Conservation (phyloP, 92 coral and sea anemone species). For the Pocillopora meandrina region DNA sequence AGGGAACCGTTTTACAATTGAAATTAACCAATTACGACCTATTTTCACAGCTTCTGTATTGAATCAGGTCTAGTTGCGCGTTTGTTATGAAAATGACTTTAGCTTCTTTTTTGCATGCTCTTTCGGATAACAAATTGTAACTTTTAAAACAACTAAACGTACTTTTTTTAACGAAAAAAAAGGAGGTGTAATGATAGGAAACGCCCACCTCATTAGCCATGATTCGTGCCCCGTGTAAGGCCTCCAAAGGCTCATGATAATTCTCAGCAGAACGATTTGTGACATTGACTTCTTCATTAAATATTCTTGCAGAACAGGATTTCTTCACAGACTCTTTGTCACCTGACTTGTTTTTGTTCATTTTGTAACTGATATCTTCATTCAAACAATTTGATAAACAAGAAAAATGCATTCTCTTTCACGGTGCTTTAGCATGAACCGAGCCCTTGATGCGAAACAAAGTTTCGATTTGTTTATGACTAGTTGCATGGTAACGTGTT, state of each 20-base stretch:
- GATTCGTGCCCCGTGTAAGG: background rate
- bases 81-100: too few relatives aligned
- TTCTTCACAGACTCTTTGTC: background rate
- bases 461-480: background rate
- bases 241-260: background rate
- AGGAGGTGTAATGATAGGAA: background rate
- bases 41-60: too few relatives aligned
- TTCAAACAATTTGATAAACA: background rate
- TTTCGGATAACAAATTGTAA: too few relatives aligned
- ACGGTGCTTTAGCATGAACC: background rate
- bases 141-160: too few relatives aligned
- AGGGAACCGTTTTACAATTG: too few relatives aligned
- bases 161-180: background rate
- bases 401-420: background rate
- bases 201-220: background rate
- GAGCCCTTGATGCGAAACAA: background rate
- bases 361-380: background rate
- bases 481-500: background rate
- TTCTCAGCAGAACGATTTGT: background rate
- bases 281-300: background rate
- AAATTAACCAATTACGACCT: too few relatives aligned
- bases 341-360: background rate
- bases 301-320: background rate
- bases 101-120: too few relatives aligned
- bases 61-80: too few relatives aligned